Conservation (phyloP, 2,113 vertebrate species). For the Ornithorhynchus anatinus region DNA sequence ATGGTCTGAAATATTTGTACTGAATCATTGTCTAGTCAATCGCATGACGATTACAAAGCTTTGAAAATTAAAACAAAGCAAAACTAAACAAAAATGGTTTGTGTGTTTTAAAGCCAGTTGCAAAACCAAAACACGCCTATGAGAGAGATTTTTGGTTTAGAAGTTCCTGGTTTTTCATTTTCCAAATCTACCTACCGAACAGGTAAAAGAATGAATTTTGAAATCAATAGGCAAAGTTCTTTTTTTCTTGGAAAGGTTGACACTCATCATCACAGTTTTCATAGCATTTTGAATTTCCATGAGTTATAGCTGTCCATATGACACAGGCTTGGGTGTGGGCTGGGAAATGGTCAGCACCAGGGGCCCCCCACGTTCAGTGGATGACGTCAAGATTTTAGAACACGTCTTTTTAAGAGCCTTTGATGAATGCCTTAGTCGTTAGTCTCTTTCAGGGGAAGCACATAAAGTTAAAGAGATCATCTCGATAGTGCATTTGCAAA, state of each 20-base stretch:
- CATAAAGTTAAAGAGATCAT: background rate
- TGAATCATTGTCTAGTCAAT: slow-evolving; percentile 32
- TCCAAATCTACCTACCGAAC: slow-evolving; percentile 29
- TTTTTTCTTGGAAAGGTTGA: slow-evolving; percentile 5
- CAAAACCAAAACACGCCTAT: slow-evolving; percentile 45
- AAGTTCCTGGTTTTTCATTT: slow-evolving; percentile 19
- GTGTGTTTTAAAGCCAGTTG: slow-evolving; percentile 39
- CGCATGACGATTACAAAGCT: slow-evolving; percentile 31
- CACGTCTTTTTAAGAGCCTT: background rate
- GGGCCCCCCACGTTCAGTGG: background rate
- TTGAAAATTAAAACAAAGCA: too few relatives aligned
- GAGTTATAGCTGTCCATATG: background rate
- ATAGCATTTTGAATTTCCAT: slow-evolving; percentile 7
- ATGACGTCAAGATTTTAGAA: background rate
- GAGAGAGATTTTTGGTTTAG: slow-evolving; percentile 34
- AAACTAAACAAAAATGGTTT: slow-evolving; percentile 29
- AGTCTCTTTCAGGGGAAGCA: background rate
- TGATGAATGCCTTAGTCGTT: background rate
- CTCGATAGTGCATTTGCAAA: background rate
- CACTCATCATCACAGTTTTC: slow-evolving; percentile 21
- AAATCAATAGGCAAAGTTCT: slow-evolving; percentile 4
- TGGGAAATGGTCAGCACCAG: background rate
- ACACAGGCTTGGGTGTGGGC: background rate
- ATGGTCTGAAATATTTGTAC: slow-evolving; percentile 27
- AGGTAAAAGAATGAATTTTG: slow-evolving; percentile 29